Percentiles rank a stretch among this genome's conserved stretches.
Conservation (phyloP, 1,140 invertebrate species). For the Ceratina australensis region DNA sequence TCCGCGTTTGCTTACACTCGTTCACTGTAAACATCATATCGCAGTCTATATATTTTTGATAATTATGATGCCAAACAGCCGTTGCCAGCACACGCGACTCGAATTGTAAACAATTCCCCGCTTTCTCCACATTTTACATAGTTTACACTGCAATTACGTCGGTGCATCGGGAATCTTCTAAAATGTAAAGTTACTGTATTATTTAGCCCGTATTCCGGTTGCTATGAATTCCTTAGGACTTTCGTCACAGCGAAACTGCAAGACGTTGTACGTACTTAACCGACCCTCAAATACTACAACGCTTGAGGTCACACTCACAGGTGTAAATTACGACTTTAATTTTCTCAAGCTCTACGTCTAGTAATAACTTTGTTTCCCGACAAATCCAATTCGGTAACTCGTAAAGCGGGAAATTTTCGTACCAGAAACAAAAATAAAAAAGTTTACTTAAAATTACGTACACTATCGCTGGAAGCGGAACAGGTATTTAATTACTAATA, state of each 20-base stretch:
- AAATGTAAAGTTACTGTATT: background rate
- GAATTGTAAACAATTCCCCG: background rate
- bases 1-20: too few species aligned
- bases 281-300: too few species aligned
- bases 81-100: background rate
- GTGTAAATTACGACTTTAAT: too few species aligned
- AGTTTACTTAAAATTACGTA: too few species aligned
- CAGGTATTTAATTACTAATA: slow-evolving; percentile 5
- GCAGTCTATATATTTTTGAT: background rate
- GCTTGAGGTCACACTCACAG: too few species aligned
- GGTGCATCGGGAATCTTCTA: background rate
- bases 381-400: too few species aligned
- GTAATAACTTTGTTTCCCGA: too few species aligned
- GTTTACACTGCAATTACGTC: background rate
- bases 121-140: background rate
- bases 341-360: too few species aligned
- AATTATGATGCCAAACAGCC: background rate
- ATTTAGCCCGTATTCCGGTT: background rate
- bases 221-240: background rate
- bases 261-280: too few species aligned
- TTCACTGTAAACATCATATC: background rate
- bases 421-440: too few species aligned
- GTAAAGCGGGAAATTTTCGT: too few species aligned
- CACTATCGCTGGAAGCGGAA: background rate
- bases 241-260: too few species aligned